These are phyloP conservation scores for Dolomedes plantarius DNA, from an alignment of 2,888 invertebrate genomes.

Conservation along the genomic window DNA sequence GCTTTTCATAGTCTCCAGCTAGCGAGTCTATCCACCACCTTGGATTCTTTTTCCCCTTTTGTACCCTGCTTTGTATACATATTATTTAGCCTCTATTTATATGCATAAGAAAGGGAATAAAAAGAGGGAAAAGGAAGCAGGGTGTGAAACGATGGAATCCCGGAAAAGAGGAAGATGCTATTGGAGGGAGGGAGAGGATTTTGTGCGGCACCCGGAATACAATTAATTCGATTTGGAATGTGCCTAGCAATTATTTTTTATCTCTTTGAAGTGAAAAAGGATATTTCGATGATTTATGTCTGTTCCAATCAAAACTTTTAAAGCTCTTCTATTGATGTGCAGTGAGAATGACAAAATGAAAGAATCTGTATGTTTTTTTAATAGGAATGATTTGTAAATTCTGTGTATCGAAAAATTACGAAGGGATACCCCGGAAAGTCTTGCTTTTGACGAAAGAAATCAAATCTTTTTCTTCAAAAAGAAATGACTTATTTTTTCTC, in stretches of 20 bases:
- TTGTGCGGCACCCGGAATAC: neutral
- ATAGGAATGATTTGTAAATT: too few relatives aligned
- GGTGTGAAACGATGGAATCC: conserved; percentile 58
- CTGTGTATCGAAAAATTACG: too few relatives aligned
- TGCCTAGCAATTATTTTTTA: neutral
- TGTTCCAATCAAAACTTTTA: neutral
- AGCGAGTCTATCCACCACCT: conserved; percentile 52
- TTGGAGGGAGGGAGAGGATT: neutral
- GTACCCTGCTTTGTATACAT: conserved; percentile 49
- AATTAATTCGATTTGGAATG: conserved; percentile 1
- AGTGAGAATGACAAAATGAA: neutral
- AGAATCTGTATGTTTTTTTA: neutral
- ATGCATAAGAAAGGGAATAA: conserved; percentile 21
- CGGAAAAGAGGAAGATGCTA: neutral
- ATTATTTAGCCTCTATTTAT: conserved; percentile 55
- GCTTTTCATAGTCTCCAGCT: conserved; percentile 62
- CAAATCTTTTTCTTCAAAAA: too few relatives aligned
- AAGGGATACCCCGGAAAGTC: too few relatives aligned
- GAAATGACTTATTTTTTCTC: too few relatives aligned
- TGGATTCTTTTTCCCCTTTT: conserved; percentile 30
- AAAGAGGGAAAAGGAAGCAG: conserved; percentile 34
- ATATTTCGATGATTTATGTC: neutral
- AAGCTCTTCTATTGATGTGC: neutral
- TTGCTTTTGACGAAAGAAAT: too few relatives aligned
- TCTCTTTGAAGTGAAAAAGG: neutral